Conservation (phyloP, 1,140 invertebrate genomes). For the Heterodera schachtii region DNA sequence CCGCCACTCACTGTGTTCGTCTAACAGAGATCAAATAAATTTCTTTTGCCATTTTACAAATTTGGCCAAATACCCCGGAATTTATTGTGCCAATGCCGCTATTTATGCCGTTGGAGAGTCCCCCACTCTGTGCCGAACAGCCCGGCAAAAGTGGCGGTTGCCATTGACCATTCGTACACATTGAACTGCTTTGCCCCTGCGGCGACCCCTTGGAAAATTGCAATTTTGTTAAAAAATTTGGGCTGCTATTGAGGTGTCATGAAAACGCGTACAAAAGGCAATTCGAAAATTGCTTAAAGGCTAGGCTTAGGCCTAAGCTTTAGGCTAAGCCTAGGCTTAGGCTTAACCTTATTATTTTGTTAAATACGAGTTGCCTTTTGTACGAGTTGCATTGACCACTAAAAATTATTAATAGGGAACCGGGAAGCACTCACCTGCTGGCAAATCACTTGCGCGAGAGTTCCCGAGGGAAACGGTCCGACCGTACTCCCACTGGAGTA, state of each 20-base stretch:
- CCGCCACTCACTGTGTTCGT: constrained; percentile 3
- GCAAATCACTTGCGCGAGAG: constrained; percentile 8
- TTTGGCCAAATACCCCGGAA: neutral
- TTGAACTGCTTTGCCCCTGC: constrained; percentile 1
- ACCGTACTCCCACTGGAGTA: neutral
- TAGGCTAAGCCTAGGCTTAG: too few species aligned
- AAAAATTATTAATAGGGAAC: too few species aligned
- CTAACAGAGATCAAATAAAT: neutral
- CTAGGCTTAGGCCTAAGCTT: too few species aligned
- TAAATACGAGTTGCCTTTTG: too few species aligned
- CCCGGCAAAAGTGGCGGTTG: constrained; percentile 27
- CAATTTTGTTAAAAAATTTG: neutral
- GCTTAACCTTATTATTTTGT: too few species aligned
- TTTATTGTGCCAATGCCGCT: neutral
- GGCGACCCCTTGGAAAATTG: constrained; percentile 6
- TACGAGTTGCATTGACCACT: too few species aligned
- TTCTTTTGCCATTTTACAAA: too few species aligned
- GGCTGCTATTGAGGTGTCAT: too few species aligned
- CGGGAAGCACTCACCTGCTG: constrained; percentile 2
- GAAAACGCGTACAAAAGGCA: too few species aligned
- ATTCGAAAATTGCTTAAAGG: too few species aligned
- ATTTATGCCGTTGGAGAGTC: constrained; percentile 5
- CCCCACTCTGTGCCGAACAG: constrained; percentile 27
- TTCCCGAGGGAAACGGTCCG: constrained; percentile 7
- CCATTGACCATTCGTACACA: constrained; percentile 32